Percentiles rank a stretch among this genome's conserved stretches.
Evolutionary conservation across 2,888 invertebrate species (phyloP).

Genomic region (Dastarcus helophoroides): DNA sequence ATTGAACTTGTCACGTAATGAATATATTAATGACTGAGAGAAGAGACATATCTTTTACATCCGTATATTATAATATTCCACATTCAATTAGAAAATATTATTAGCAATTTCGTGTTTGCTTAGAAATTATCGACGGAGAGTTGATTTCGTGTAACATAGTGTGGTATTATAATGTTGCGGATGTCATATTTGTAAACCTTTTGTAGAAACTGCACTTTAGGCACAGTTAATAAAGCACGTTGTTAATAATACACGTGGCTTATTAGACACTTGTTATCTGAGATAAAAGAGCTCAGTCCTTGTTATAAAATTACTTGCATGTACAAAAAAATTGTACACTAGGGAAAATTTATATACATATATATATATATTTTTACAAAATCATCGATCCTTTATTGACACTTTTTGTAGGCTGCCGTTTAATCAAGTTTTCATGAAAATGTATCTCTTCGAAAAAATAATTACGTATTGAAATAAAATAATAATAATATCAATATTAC

Average conservation of each 20-base stretch:
- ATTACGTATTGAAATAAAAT: no score
- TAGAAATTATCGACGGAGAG: no score
- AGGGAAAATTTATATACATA: slow-evolving; percentile 9
- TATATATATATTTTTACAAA: slow-evolving; percentile 12
- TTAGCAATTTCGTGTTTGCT: no score
- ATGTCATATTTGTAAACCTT: slow-evolving; percentile 9
- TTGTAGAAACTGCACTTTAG: slow-evolving; percentile 20
- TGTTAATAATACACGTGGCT: slow-evolving; percentile 31
- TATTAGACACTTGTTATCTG: slow-evolving; percentile 18
- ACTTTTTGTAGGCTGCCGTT: background rate
- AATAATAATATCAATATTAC: no score
- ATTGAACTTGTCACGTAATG: no score
- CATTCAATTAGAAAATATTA: no score
- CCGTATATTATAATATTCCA: no score
- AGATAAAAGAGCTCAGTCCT: slow-evolving; percentile 13
- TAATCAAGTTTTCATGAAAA: background rate
- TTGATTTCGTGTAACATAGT: background rate
- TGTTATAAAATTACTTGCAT: slow-evolving; percentile 10
- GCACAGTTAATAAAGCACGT: slow-evolving; percentile 26
- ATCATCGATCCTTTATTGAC: slow-evolving; percentile 2
- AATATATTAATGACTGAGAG: no score
- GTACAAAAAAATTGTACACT: slow-evolving; percentile 9
- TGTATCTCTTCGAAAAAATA: background rate
- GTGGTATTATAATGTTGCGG: slow-evolving; percentile 4
- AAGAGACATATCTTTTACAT: no score